A percentile compares a stretch with the other conserved stretches of the same genome.
phyloP scores from a whole-genome alignment of 2,113 vertebrate genomes.

The Cyanoderma ruficeps region DNA sequence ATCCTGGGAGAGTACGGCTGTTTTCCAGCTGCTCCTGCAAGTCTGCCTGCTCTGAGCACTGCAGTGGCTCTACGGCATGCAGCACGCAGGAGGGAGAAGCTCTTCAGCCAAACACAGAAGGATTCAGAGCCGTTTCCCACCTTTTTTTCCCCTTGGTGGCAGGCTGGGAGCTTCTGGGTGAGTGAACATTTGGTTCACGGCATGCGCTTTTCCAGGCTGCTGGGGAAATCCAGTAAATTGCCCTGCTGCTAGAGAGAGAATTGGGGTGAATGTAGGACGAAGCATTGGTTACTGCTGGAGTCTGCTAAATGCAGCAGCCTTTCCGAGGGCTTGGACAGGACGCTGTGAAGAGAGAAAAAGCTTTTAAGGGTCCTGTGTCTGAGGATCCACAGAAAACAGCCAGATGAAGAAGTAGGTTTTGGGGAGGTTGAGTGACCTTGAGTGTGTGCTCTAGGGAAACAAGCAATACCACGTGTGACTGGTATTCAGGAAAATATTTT shows the following conservation, averaged over 20 bases:
- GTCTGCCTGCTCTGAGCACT: slow-evolving; percentile 8
- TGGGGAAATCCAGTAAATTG: neutral
- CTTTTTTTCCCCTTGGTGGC: neutral
- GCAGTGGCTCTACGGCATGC: slow-evolving; percentile 16
- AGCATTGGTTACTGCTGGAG: neutral
- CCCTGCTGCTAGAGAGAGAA: neutral
- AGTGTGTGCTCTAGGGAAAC: neutral
- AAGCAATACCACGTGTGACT: neutral
- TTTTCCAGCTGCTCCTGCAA: neutral
- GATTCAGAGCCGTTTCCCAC: neutral
- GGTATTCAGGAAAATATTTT: neutral
- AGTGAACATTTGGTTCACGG: neutral
- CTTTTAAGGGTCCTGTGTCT: neutral
- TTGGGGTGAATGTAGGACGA: neutral
- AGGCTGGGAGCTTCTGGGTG: neutral
- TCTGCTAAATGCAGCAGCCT: neutral
- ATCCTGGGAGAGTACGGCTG: neutral
- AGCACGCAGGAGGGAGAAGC: neutral
- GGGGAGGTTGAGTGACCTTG: slow-evolving; percentile 32
- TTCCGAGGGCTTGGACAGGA: neutral
- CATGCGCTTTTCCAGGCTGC: neutral
- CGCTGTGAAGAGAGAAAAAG: neutral
- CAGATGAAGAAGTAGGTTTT: neutral
- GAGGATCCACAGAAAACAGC: neutral
- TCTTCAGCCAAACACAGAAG: neutral